These are phyloP conservation scores for Himalopsyche phryganea DNA, from an alignment of 1,140 invertebrate species.

Conservation along the genomic window DNA sequence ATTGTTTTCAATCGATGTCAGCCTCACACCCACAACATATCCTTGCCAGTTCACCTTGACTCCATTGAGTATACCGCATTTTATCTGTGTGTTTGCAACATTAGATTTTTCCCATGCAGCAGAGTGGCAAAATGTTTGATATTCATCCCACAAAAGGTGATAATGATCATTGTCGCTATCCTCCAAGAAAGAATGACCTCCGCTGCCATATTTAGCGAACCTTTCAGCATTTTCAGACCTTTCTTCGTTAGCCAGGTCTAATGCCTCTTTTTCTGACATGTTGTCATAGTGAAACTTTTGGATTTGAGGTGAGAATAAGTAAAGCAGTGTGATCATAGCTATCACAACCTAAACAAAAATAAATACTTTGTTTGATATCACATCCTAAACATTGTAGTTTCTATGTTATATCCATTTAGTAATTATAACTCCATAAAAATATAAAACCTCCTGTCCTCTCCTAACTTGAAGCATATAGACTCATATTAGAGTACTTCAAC, in stretches of 20 bases:
- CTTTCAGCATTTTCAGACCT: conserved; percentile 37
- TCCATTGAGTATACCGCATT: conserved; percentile 65
- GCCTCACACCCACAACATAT: conserved; percentile 62
- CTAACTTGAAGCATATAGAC: too few species aligned
- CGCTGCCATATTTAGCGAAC: conserved; percentile 33
- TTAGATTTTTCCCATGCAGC: conserved; percentile 65
- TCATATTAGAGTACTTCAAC: too few species aligned
- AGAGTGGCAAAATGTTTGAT: conserved; percentile 66
- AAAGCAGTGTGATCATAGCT: conserved; percentile 18
- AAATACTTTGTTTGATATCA: too few species aligned
- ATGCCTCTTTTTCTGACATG: conserved; percentile 13
- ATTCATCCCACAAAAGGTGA: conserved; percentile 63
- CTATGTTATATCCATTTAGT: too few species aligned
- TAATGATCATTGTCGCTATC: conserved; percentile 32
- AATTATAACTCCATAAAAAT: too few species aligned
- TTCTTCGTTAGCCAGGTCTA: conserved; percentile 35
- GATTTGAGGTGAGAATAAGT: conserved; percentile 24
- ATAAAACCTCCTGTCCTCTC: too few species aligned
- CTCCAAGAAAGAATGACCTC: conserved; percentile 16
- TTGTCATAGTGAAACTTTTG: conserved; percentile 30
- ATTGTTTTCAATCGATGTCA: conserved; percentile 61
- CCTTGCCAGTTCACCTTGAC: conserved; percentile 68
- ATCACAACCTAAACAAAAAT: conserved; percentile 22
- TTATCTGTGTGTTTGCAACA: conserved; percentile 62
- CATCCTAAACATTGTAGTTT: too few species aligned